These are phyloP conservation scores for Sphenodon punctatus DNA, from an alignment of 2,797 vertebrate genomes.

Conservation along the genomic window DNA sequence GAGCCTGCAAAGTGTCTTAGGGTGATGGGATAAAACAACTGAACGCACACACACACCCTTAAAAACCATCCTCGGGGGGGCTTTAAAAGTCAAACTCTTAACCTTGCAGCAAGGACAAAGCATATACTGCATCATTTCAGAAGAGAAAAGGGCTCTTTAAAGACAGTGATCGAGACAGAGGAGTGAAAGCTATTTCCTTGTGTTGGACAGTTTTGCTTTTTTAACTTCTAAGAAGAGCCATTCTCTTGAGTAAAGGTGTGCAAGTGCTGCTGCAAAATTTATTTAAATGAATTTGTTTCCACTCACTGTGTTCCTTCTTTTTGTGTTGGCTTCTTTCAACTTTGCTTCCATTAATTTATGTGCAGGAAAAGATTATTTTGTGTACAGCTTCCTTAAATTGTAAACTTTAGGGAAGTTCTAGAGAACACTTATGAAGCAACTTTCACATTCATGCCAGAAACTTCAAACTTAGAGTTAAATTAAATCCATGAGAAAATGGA, in stretches of 20 bases:
- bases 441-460: neutral
- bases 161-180: neutral
- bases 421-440: too few species aligned
- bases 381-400: neutral
- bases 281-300: neutral
- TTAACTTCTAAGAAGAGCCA: rapidly evolving
- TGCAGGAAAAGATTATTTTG: too few species aligned
- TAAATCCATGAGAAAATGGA: neutral
- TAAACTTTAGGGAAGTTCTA: neutral
- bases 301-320: neutral
- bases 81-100: neutral
- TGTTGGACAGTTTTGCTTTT: neutral
- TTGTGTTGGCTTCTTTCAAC: neutral
- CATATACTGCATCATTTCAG: neutral
- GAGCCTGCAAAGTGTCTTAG: neutral
- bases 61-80: neutral
- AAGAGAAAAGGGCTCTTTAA: neutral
- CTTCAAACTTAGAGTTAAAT: neutral
- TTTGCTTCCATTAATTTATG: rapidly evolving
- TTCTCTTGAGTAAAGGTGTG: neutral
- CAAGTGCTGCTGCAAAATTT: neutral
- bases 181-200: neutral
- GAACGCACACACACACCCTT: neutral
- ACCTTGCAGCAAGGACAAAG: neutral
- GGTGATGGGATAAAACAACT: constrained; percentile 14